Evolutionary conservation across 1,140 invertebrate genomes (phyloP).

Genomic region (Calliphora vicina): DNA sequence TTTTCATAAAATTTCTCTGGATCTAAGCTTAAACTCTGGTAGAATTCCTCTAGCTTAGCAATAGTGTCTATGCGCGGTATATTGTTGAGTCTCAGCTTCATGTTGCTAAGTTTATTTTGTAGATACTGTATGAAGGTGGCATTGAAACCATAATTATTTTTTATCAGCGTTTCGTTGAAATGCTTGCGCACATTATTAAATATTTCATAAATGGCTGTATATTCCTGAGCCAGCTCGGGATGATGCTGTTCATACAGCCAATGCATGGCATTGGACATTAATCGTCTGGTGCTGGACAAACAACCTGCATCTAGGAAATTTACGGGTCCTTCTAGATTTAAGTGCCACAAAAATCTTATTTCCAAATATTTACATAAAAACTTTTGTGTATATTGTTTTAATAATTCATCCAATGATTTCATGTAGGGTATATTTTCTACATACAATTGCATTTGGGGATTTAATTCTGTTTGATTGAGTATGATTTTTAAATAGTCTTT

Average conservation of each 20-base stretch:
- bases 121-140: background rate
- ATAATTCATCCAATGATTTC: slow-evolving; percentile 36
- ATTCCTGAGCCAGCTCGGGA: background rate
- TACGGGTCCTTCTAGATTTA: slow-evolving; percentile 39
- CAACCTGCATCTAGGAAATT: slow-evolving; percentile 40
- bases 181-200: slow-evolving; percentile 15
- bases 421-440: slow-evolving; percentile 36
- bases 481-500: slow-evolving; percentile 26
- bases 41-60: slow-evolving; percentile 30
- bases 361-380: slow-evolving; percentile 51
- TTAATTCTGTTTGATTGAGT: background rate
- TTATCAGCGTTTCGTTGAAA: slow-evolving; percentile 11
- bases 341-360: slow-evolving; percentile 45
- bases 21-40: slow-evolving; percentile 40
- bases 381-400: slow-evolving; percentile 38
- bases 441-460: slow-evolving; percentile 45
- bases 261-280: slow-evolving; percentile 46
- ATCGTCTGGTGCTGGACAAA: slow-evolving; percentile 42
- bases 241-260: slow-evolving; percentile 45
- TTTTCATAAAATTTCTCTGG: slow-evolving; percentile 42
- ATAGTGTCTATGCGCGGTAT: slow-evolving; percentile 41
- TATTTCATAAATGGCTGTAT: background rate
- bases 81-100: slow-evolving; percentile 53
- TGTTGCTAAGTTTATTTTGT: slow-evolving; percentile 38
- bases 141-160: slow-evolving; percentile 27